Evolutionary conservation across 2,888 invertebrate species (phyloP), one percentile per base, ranked within the genome.

Genomic region (Drosophila antonietae): DNA sequence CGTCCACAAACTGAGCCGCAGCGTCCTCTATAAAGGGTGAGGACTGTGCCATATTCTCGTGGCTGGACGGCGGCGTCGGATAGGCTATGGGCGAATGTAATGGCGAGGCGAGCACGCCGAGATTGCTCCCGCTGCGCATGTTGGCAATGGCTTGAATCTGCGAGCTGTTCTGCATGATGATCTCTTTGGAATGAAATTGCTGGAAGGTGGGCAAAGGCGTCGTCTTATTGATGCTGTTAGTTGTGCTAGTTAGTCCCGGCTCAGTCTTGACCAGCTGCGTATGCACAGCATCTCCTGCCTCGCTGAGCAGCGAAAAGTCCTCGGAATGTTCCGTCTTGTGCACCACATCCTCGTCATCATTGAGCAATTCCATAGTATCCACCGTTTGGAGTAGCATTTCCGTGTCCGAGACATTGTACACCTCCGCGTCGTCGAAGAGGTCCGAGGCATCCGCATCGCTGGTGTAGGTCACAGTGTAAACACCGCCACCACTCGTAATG

Each of bases 61-160:
- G 97, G 81, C 97, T 97, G 1, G 97, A 97, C 6, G 97, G 97
- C 28, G 97, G 97, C 10, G 97, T 97, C 3, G 97, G 97, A 90
- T 97, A 97, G 28, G 96, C 95, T 84, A 97, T 94, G 0, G 95
- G 95, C 35, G 95, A 95, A 75, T 95, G 95, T 70, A 95, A 82
- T 0, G 95, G 95, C 1, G 95, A 95, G 76, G 94, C 94, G 93
- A 94, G 59, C 93, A 94, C 76, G 47, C 75, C 77, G 74, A 83
- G 44, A 88, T 76, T 93, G 90, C 81, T 91, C 90, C 79, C 93
- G 86, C 86, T 91, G 89, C 73, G 93, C 79, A 88, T 93, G 91
- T 73, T 92, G 91, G 86, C 80, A 57, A 90, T 76, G 46, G 90
- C 88, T 67, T 81, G 89, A 89, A 93, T 81, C 53, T 86, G 90